phyloP scores from a whole-genome alignment of 2,888 invertebrate genomes.

The Odontocerum albicorne region DNA sequence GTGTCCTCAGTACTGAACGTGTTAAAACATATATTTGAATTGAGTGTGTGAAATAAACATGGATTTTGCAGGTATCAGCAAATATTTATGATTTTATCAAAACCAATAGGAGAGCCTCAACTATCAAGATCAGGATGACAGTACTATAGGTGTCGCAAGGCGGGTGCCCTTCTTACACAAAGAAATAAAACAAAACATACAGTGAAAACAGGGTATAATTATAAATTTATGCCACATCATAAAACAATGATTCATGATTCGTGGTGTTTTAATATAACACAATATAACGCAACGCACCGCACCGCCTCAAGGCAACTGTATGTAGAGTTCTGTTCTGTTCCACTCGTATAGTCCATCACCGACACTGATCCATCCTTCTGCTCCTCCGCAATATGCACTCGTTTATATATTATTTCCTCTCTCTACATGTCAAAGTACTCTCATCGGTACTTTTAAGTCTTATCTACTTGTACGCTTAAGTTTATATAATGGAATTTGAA shows the following conservation, averaged over 20 bases:
- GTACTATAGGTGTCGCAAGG: too few species aligned
- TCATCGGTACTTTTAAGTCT: constrained; percentile 6
- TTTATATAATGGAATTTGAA: background rate
- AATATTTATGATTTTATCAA: too few species aligned
- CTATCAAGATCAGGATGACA: too few species aligned
- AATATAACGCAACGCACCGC: constrained; percentile 1
- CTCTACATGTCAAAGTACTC: constrained; percentile 6
- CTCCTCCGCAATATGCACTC: too few species aligned
- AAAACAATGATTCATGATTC: constrained; percentile 1
- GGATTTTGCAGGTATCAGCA: too few species aligned
- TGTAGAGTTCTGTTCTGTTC: background rate
- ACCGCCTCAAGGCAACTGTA: constrained; percentile 20
- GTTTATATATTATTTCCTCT: constrained; percentile 1
- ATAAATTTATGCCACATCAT: constrained; percentile 21
- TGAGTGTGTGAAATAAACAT: too few species aligned
- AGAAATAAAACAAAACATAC: constrained; percentile 1
- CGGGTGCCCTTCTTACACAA: background rate
- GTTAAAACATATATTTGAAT: too few species aligned
- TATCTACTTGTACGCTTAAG: background rate
- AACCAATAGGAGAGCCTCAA: too few species aligned
- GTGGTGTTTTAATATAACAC: background rate
- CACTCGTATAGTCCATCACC: too few species aligned
- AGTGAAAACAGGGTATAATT: constrained; percentile 29
- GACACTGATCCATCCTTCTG: too few species aligned
- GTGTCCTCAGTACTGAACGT: too few species aligned